phyloP scores from a whole-genome alignment of 2,797 vertebrate genomes.

The Acipenser ruthenus region DNA sequence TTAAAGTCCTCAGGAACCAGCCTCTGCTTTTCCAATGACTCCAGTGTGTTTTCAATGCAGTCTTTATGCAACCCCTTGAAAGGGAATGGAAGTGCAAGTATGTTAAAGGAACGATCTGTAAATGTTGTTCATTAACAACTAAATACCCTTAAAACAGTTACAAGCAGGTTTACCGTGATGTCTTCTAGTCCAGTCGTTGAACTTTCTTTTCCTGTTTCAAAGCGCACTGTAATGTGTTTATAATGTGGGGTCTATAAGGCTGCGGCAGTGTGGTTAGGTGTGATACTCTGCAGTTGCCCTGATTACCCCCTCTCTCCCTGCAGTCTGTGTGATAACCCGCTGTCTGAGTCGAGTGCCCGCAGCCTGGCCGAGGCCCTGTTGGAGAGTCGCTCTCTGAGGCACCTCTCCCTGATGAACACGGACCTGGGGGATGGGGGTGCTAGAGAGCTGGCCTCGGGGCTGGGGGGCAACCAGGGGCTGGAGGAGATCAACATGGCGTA shows the following conservation, averaged over 20 bases:
- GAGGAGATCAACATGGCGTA: conserved; percentile 88
- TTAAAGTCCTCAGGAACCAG: too few relatives aligned
- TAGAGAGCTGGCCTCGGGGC: conserved; percentile 55
- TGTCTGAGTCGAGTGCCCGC: conserved; percentile 61
- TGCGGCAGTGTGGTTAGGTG: neutral
- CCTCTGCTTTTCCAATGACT: too few relatives aligned
- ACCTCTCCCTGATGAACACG: conserved; percentile 81
- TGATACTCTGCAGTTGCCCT: neutral
- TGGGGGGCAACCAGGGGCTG: conserved; percentile 60
- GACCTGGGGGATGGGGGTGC: conserved; percentile 67
- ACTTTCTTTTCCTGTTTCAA: neutral
- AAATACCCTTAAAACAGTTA: too few relatives aligned
- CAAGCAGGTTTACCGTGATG: too few relatives aligned
- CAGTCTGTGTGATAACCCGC: conserved; percentile 76
- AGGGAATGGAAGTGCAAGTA: too few relatives aligned
- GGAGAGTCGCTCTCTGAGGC: conserved; percentile 64
- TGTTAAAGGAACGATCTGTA: too few relatives aligned
- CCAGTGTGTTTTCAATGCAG: too few relatives aligned
- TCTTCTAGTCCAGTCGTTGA: too few relatives aligned
- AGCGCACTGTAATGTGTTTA: neutral
- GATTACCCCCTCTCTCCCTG: neutral
- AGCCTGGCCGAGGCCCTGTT: conserved; percentile 69
- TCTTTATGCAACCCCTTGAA: too few relatives aligned
- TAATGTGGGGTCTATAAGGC: neutral
- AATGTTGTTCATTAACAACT: too few relatives aligned